phyloP scores from a whole-genome alignment of 2,797 vertebrate genomes.

The Sebastes steindachneri region DNA sequence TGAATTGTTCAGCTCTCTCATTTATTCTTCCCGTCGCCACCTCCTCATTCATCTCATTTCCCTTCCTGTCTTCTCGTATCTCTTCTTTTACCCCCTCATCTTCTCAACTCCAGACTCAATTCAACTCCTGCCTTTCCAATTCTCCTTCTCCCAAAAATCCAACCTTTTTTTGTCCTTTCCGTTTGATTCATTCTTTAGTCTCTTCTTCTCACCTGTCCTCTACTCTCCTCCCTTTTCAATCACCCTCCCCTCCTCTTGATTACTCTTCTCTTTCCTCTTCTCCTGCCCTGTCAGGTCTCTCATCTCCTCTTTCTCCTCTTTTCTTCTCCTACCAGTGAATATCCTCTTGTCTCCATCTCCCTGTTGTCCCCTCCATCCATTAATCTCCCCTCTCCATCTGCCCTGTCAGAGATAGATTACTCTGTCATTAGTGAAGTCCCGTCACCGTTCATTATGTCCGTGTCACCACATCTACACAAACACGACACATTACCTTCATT shows the following conservation, averaged over 20 bases:
- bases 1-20: slow-evolving; percentile 19
- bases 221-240: neutral
- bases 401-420: slow-evolving; percentile 8
- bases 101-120: slow-evolving; percentile 22
- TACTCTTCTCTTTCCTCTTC: neutral
- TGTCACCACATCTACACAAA: neutral
- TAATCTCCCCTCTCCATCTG: slow-evolving; percentile 1
- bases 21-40: slow-evolving; percentile 4
- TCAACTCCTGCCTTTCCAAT: slow-evolving; percentile 26
- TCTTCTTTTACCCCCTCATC: slow-evolving; percentile 1
- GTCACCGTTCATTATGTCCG: slow-evolving; percentile 19
- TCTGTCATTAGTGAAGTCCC: slow-evolving; percentile 12
- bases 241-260: neutral
- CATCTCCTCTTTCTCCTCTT: neutral
- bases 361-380: neutral
- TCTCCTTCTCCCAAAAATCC: neutral
- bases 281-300: neutral
- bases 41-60: slow-evolving; percentile 25
- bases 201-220: slow-evolving; percentile 4
- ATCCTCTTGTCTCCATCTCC: neutral
- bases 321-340: neutral
- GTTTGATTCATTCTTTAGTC: slow-evolving; percentile 21
- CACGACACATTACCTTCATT: neutral
- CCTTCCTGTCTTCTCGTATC: slow-evolving; percentile 12
- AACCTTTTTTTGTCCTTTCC: neutral